Percentiles rank a stretch among this genome's conserved stretches.
phyloP scores from a whole-genome alignment of 2,888 invertebrate species.

The Aspidapion aeneum region DNA sequence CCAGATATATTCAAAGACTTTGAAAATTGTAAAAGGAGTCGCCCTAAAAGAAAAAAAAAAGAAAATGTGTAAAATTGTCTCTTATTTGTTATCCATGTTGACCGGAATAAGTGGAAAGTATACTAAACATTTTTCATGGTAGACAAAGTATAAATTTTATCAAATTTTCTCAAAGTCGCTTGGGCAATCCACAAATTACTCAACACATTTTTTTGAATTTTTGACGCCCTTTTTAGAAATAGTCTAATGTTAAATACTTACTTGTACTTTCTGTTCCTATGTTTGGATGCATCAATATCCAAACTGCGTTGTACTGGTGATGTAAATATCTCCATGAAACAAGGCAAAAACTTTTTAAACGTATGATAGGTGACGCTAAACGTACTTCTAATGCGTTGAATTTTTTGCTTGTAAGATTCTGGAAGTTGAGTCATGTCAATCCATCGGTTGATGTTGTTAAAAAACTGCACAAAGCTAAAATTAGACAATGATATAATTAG shows the following conservation, averaged over 20 bases:
- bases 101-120: too few relatives aligned
- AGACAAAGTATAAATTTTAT: too few relatives aligned
- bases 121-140: too few relatives aligned
- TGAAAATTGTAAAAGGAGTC: conserved; percentile 73
- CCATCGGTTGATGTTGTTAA: conserved; percentile 93
- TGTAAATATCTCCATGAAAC: conserved; percentile 83
- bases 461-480: conserved; percentile 87
- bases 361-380: conserved; percentile 93
- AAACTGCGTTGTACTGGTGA: conserved; percentile 51
- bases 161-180: too few relatives aligned
- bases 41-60: conserved; percentile 53
- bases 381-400: conserved; percentile 81
- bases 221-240: too few relatives aligned
- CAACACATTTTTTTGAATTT: too few relatives aligned
- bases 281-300: conserved; percentile 52
- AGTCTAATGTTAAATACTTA: too few relatives aligned
- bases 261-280: conserved; percentile 61
- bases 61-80: too few relatives aligned
- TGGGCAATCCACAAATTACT: too few relatives aligned
- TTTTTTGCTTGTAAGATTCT: conserved; percentile 75
- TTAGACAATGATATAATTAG: too few relatives aligned
- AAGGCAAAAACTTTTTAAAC: conserved; percentile 86
- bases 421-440: conserved; percentile 90
- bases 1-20: conserved; percentile 93
- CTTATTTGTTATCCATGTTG: too few relatives aligned